Conservation (phyloP, 2,888 invertebrate species). For the Xanthia togata region DNA sequence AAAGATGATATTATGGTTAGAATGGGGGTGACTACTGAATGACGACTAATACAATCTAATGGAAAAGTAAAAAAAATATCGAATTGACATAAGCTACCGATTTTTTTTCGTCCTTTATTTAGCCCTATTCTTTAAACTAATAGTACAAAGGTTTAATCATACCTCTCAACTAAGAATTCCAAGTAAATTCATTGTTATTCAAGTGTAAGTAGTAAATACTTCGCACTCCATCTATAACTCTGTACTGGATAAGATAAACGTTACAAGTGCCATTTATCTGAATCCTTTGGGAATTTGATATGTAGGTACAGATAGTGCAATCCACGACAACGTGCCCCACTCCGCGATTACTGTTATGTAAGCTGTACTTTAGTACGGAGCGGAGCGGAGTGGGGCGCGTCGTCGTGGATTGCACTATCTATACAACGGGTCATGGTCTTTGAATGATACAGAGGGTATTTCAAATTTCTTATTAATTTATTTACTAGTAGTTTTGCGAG, state of each 20-base stretch:
- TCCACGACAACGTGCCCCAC: no score
- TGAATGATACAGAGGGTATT: neutral
- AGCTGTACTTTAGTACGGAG: no score
- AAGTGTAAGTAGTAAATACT: slow-evolving; percentile 24
- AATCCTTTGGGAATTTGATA: slow-evolving; percentile 20
- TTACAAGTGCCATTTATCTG: slow-evolving; percentile 30
- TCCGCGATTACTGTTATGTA: no score
- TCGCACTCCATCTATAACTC: slow-evolving; percentile 30
- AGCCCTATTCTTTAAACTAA: neutral
- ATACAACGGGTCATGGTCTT: no score
- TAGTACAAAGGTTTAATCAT: neutral
- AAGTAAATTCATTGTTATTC: slow-evolving; percentile 18
- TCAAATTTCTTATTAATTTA: neutral
- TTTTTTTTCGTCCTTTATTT: neutral
- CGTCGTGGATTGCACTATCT: no score
- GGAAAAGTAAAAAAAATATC: no score
- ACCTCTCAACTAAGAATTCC: slow-evolving; percentile 1
- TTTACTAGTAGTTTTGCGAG: neutral
- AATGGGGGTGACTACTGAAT: no score
- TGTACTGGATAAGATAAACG: slow-evolving; percentile 29
- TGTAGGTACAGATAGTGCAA: no score
- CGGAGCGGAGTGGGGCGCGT: no score
- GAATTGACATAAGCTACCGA: no score
- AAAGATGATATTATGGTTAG: no score
- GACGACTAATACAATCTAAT: no score